phyloP scores from a whole-genome alignment of 2,888 invertebrate species.

The Epirrhoe tristata region DNA sequence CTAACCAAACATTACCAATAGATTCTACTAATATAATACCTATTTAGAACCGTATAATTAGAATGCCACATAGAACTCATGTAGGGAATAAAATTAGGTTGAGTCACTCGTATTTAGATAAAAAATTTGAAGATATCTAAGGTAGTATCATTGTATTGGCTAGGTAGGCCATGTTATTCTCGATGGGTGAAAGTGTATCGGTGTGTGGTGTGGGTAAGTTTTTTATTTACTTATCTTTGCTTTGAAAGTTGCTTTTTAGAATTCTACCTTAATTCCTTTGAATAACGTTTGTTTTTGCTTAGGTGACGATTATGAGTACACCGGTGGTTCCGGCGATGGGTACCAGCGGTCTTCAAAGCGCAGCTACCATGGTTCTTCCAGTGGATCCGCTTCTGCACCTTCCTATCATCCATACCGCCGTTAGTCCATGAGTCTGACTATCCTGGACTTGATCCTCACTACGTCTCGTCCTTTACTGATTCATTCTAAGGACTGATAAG shows the following conservation, averaged over 20 bases:
- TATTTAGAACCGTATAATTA: neutral
- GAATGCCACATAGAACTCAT: constrained; percentile 1
- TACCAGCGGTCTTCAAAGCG: constrained; percentile 79
- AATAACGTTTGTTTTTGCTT: constrained; percentile 41
- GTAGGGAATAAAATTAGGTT: neutral
- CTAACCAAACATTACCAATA: constrained; percentile 6
- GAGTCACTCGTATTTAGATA: neutral
- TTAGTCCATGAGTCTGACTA: constrained; percentile 54
- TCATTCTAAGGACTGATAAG: constrained; percentile 14
- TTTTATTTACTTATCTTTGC: constrained; percentile 48
- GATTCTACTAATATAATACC: neutral
- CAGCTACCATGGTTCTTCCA: constrained; percentile 70
- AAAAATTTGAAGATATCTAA: neutral
- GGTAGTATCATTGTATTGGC: neutral
- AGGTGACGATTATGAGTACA: constrained; percentile 83
- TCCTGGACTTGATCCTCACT: constrained; percentile 42
- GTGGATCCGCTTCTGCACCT: constrained; percentile 71
- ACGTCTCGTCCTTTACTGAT: constrained; percentile 37
- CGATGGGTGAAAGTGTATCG: constrained; percentile 53
- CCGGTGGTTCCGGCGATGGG: constrained; percentile 80
- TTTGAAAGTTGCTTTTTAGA: constrained; percentile 43
- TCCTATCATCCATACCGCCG: constrained; percentile 83
- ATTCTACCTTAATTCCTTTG: constrained; percentile 25
- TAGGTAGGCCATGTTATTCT: constrained; percentile 21
- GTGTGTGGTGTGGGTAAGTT: constrained; percentile 83